Evolutionary conservation across 2,888 invertebrate genomes (phyloP).

Genomic region (Platycheirus rosarum): DNA sequence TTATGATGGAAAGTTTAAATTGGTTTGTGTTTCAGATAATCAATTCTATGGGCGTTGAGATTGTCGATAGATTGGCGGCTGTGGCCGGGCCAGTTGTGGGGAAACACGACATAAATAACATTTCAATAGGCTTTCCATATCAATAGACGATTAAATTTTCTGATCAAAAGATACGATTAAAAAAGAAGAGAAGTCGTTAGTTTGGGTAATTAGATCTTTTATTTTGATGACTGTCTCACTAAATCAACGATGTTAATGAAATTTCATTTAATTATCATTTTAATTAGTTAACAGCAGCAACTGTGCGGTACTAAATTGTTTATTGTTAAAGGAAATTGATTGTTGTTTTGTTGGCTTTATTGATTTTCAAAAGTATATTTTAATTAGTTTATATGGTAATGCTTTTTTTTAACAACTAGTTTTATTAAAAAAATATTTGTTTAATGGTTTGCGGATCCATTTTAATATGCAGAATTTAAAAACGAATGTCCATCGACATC

Average conservation of each 20-base stretch:
- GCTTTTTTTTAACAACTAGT: too few relatives aligned
- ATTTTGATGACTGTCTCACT: conserved; percentile 1
- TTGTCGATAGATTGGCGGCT: conserved; percentile 19
- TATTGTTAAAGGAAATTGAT: not conserved
- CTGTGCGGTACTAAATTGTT: not conserved
- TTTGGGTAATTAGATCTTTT: conserved; percentile 19
- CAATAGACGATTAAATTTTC: conserved; percentile 27
- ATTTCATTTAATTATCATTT: not conserved
- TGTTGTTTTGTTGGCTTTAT: not conserved
- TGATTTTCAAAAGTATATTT: not conserved
- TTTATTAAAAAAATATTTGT: too few relatives aligned
- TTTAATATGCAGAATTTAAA: too few relatives aligned
- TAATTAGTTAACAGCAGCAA: not conserved
- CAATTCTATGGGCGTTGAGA: conserved; percentile 39
- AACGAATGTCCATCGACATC: too few relatives aligned
- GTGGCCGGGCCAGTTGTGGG: conserved; percentile 4
- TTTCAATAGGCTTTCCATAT: conserved; percentile 27
- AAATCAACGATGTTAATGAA: conserved; percentile 1
- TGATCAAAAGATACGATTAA: not conserved
- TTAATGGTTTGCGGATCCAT: too few relatives aligned
- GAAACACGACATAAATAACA: conserved; percentile 24
- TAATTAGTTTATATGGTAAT: too few relatives aligned
- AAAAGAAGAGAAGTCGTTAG: conserved; percentile 26
- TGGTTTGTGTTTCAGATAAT: conserved; percentile 48
- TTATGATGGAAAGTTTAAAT: conserved; percentile 59